phyloP scores from a whole-genome alignment of 1,140 invertebrate species.

The Platorchestia sp. region DNA sequence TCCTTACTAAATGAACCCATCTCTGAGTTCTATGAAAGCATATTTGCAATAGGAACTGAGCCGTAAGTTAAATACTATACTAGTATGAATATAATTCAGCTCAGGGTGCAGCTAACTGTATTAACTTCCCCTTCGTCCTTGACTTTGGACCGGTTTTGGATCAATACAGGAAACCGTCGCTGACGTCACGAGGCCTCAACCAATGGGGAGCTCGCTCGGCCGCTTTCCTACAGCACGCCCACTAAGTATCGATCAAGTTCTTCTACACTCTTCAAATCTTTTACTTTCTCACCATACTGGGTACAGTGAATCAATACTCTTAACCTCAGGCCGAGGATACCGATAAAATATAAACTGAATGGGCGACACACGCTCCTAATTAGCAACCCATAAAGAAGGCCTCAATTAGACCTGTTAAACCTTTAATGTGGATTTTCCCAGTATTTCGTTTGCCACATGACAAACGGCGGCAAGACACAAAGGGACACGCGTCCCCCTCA shows the following conservation, averaged over 20 bases:
- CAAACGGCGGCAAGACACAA: no score
- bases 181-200: constrained; percentile 17
- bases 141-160: constrained; percentile 25
- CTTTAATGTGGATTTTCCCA: no score
- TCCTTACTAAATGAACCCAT: not conserved
- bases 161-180: constrained; percentile 25
- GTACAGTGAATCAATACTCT: not conserved
- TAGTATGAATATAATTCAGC: not conserved
- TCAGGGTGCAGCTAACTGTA: not conserved
- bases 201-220: not conserved
- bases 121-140: constrained; percentile 13
- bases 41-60: no score
- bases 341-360: not conserved
- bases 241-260: not conserved
- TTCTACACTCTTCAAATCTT: not conserved
- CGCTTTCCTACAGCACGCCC: not conserved
- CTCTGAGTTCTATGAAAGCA: not conserved
- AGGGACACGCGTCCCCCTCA: no score
- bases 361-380: not conserved
- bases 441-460: no score
- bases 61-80: no score
- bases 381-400: no score
- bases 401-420: no score
- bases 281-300: not conserved
- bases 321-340: not conserved